Conservation (phyloP, 2,113 vertebrate species). For the Microcebus murinus region DNA sequence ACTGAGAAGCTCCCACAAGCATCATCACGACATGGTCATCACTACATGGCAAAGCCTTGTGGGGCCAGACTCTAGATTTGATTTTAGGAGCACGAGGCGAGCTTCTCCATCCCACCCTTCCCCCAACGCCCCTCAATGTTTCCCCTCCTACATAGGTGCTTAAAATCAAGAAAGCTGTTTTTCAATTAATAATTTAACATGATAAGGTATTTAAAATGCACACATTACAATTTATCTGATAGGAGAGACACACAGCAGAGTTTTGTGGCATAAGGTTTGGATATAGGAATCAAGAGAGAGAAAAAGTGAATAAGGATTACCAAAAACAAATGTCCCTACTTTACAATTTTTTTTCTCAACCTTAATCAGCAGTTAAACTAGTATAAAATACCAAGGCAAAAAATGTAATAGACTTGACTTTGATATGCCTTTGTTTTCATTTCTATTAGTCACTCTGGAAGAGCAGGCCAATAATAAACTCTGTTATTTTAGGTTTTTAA, state of each 20-base stretch:
- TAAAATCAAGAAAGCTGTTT: background rate
- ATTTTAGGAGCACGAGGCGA: background rate
- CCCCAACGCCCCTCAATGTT: background rate
- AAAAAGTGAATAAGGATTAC: background rate
- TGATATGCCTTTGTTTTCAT: background rate
- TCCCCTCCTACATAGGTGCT: background rate
- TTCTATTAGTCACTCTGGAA: background rate
- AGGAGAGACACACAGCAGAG: background rate
- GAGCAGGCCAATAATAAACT: background rate
- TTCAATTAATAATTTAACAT: background rate
- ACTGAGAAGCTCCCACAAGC: background rate
- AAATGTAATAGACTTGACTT: background rate
- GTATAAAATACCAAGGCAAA: background rate
- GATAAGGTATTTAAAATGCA: background rate
- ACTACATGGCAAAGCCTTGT: background rate
- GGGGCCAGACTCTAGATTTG: background rate
- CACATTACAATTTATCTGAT: background rate
- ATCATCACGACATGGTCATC: background rate
- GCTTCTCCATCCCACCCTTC: background rate
- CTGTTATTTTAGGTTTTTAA: conserved; percentile 19
- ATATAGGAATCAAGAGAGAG: background rate
- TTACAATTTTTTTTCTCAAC: conserved; percentile 13
- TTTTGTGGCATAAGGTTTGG: background rate
- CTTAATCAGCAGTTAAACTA: background rate
- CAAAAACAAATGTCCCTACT: background rate